Evolutionary conservation across 2,888 invertebrate species (phyloP).

Genomic region (Bhutanitis thaidina): DNA sequence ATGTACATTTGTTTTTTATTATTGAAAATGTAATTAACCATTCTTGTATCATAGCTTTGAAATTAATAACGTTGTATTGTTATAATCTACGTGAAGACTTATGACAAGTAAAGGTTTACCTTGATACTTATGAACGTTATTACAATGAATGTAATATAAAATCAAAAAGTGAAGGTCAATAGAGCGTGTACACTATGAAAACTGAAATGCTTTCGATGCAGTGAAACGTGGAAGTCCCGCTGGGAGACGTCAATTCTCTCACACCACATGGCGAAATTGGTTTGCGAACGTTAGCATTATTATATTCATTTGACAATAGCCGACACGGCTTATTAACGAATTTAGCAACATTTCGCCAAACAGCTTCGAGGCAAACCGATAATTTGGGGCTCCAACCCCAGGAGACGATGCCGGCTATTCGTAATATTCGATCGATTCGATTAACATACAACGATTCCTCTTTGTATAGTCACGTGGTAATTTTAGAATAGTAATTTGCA

Average conservation of each 20-base stretch:
- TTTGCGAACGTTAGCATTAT: constrained; percentile 42
- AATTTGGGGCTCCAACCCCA: constrained; percentile 60
- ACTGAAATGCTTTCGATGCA: not conserved
- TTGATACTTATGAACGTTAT: too few relatives aligned
- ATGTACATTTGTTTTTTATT: too few relatives aligned
- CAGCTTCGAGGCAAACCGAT: constrained; percentile 68
- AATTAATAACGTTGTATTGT: too few relatives aligned
- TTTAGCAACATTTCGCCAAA: constrained; percentile 60
- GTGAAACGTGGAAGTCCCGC: constrained; percentile 27
- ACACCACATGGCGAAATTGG: constrained; percentile 51
- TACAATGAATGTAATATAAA: too few relatives aligned
- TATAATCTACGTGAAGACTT: too few relatives aligned
- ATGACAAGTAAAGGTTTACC: too few relatives aligned
- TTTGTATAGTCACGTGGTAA: constrained; percentile 24
- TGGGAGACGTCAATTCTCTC: constrained; percentile 22
- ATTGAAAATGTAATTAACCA: too few relatives aligned
- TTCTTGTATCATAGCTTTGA: too few relatives aligned
- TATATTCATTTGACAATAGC: constrained; percentile 49
- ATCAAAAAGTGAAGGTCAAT: too few relatives aligned
- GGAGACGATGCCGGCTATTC: constrained; percentile 40
- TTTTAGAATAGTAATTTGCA: constrained; percentile 20
- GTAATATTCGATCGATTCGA: constrained; percentile 42
- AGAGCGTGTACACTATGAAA: not conserved
- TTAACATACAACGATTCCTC: constrained; percentile 59
- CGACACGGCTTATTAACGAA: constrained; percentile 68